Conservation (phyloP, 2,113 vertebrate species). For the Ailuropoda melanoleuca region DNA sequence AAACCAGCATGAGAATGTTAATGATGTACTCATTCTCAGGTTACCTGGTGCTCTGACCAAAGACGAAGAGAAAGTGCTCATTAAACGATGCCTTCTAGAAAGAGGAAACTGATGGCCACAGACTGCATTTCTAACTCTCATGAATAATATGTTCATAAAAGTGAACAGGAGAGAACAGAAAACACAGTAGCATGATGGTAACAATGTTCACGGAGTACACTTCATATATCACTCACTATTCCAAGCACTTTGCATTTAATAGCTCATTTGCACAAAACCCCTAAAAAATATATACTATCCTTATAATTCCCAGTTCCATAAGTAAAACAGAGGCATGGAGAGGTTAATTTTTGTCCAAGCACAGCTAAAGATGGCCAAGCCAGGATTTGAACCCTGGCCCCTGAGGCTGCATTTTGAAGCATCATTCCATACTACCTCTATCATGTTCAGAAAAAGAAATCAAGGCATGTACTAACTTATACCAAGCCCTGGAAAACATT, state of each 20-base stretch:
- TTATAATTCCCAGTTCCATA: not conserved
- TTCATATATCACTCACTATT: not conserved
- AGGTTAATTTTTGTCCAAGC: not conserved
- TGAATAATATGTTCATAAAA: not conserved
- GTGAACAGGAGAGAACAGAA: not conserved
- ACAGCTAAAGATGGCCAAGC: not conserved
- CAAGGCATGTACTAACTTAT: not conserved
- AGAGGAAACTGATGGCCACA: not conserved
- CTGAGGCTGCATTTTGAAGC: not conserved
- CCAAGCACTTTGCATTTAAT: not conserved
- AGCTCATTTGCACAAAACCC: not conserved
- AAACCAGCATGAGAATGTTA: not conserved
- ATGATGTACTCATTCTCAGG: not conserved
- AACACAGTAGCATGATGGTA: not conserved
- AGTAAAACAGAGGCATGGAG: not conserved
- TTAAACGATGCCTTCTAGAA: not conserved
- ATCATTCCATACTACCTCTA: not conserved
- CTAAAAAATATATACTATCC: not conserved
- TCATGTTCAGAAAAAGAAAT: constrained; percentile 17
- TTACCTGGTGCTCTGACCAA: not conserved
- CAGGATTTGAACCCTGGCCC: not conserved
- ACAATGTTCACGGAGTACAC: not conserved
- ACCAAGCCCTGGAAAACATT: not conserved
- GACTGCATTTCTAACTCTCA: not conserved
- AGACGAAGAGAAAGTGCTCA: not conserved